Evolutionary conservation across 2,797 vertebrate species (phyloP), one percentile per base, ranked within the genome.

Genomic region (Helicolenus hilgendorfi): DNA sequence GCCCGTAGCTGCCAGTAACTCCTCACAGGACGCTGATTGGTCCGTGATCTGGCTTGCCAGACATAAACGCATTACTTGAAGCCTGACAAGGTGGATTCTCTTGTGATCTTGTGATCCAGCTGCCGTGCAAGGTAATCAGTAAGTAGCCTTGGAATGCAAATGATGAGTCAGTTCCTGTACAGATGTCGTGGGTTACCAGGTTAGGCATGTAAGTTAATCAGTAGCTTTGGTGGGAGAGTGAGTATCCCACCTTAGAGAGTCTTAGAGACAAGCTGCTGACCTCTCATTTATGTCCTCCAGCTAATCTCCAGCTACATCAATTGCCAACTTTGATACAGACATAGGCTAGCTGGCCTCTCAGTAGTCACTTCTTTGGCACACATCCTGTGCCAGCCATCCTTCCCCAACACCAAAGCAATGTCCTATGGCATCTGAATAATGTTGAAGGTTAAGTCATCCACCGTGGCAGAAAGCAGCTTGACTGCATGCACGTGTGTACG

Each of bases 361-460:
- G 41, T 72, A 45, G 11, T 69, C 38, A 79, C 35, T 55, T 77
- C 9, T 81, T 73, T 91, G 79, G 15, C n/a, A 18, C 35, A 20
- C 53, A 75, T 85, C 74, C 58, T 56, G 22, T 60, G 29, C 71
- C 71, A 36, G 24, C 77, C 62, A 11, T 58, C 41, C 29, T 56
- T 74, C 15, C 49, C 65, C 20, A 77, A 82, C 81, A 92, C 76
- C 81, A 92, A 79, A 85, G 70, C 56, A 71, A 77, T 81, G 88
- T 90, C 89, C 81, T 87, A 20, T 90, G 76, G 80, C 77, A 84
- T 85, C 75, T 90, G 49, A 80, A 89, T 88, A 86, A 91, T 89
- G 87, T 64, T 18, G 72, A 59, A 56, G 36, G 77, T 86, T 77
- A 76, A 93, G 84, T 86, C 79, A 81, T 86, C 84, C 76, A 77